Conservation (phyloP, 1,140 invertebrate genomes). For the Pissodes strobi region DNA sequence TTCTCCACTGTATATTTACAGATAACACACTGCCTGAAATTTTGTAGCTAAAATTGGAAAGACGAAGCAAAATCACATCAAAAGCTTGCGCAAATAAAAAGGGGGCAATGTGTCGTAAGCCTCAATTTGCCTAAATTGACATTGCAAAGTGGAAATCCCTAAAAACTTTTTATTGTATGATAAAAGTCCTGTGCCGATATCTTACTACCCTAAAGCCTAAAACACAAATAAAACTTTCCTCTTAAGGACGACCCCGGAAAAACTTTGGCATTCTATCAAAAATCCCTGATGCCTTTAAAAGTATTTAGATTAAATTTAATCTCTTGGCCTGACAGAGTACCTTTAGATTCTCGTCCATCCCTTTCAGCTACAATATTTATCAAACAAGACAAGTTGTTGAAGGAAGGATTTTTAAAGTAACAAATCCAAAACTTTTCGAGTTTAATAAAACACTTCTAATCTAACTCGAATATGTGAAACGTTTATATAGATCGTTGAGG, state of each 20-base stretch:
- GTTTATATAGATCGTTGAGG: too few species aligned
- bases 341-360: background rate
- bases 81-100: slow-evolving; percentile 8
- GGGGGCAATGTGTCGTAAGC: background rate
- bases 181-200: slow-evolving; percentile 1
- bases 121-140: slow-evolving; percentile 9
- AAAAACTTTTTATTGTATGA: slow-evolving; percentile 22
- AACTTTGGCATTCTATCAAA: background rate
- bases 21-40: too few species aligned
- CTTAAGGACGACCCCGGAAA: background rate
- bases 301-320: slow-evolving; percentile 13
- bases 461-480: too few species aligned
- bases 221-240: slow-evolving; percentile 25
- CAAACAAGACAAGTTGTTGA: too few species aligned
- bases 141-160: background rate
- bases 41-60: too few species aligned
- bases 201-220: slow-evolving; percentile 4
- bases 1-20: too few species aligned
- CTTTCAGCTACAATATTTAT: background rate
- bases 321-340: background rate
- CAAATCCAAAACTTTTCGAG: too few species aligned
- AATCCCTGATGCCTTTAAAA: background rate
- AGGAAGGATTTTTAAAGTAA: too few species aligned
- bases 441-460: too few species aligned
- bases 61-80: slow-evolving; percentile 4